Evolutionary conservation across 2,888 invertebrate genomes (phyloP).

Genomic region (Barypeithes pellucidus): DNA sequence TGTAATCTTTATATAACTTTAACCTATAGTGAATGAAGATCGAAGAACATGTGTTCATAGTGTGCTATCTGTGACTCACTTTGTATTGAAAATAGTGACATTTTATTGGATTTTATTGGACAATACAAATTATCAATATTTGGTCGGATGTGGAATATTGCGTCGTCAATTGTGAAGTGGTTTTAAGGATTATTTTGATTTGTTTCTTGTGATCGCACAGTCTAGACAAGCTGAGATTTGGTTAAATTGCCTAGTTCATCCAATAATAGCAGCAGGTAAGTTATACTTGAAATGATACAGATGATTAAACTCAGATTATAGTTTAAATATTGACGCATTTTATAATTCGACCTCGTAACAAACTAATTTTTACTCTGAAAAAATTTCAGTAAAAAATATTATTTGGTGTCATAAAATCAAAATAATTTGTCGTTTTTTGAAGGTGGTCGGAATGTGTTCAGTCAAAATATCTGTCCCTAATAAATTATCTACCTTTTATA

Average conservation of each 20-base stretch:
- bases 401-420: no score
- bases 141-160: not conserved
- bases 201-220: constrained; percentile 1
- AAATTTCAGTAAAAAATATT: no score
- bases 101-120: not conserved
- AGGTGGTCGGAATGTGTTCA: no score
- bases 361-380: no score
- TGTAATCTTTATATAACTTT: not conserved
- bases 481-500: no score
- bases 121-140: not conserved
- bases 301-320: no score
- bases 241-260: constrained; percentile 7
- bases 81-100: not conserved
- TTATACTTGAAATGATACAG: not conserved
- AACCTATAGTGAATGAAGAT: not conserved
- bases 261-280: constrained; percentile 30
- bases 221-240: not conserved
- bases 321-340: no score
- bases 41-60: constrained; percentile 20
- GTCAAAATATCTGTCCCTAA: no score
- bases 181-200: constrained; percentile 8
- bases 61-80: not conserved
- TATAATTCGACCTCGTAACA: no score
- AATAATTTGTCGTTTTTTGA: no score
- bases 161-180: not conserved